Conservation (phyloP, 2,113 vertebrate genomes). For the Corynorhinus townsendii region DNA sequence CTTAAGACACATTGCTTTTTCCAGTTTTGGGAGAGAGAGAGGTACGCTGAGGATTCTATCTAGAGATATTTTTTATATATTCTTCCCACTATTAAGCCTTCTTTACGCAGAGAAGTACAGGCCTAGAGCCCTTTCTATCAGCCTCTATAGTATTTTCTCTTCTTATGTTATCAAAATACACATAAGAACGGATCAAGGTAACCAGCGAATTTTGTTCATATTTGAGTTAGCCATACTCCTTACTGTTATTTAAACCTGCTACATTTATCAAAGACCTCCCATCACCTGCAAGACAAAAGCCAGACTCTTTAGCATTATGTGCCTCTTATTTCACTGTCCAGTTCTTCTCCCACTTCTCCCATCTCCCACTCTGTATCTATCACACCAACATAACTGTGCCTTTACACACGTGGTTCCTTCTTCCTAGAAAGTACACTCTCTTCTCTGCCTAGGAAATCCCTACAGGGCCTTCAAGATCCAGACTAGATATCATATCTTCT, state of each 20-base stretch:
- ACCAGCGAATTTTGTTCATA: neutral
- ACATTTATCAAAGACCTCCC: neutral
- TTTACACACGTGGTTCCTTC: neutral
- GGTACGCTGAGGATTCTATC: neutral
- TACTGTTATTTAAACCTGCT: neutral
- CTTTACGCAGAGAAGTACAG: conserved; percentile 7
- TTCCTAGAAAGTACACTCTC: neutral
- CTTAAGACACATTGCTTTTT: neutral
- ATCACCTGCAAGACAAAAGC: neutral
- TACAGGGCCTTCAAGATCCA: neutral
- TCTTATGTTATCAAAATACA: conserved; percentile 18
- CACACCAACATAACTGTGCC: neutral
- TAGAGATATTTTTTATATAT: neutral
- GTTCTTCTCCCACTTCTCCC: neutral
- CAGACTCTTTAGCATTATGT: neutral
- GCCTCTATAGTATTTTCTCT: no score
- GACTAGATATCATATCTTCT: neutral
- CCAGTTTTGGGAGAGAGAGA: neutral
- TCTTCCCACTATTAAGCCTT: neutral
- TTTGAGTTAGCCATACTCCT: neutral
- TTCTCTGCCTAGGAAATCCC: neutral
- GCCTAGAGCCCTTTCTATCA: no score
- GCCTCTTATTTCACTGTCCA: neutral
- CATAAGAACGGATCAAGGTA: neutral
- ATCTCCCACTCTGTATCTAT: neutral